Conservation (phyloP, 2,113 vertebrate genomes). For the Pungitius pungitius region DNA sequence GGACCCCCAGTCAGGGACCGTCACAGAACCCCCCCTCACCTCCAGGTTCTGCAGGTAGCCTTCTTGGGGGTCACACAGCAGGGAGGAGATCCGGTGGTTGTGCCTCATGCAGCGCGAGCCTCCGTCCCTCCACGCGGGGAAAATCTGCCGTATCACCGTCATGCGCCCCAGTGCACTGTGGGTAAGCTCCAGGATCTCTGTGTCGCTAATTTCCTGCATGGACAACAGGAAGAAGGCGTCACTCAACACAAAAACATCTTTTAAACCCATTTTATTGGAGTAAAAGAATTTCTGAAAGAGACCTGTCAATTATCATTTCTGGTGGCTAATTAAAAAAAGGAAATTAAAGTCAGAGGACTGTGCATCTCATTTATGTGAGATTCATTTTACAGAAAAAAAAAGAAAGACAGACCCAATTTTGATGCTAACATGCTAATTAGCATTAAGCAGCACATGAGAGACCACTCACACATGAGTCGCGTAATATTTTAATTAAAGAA, state of each 20-base stretch:
- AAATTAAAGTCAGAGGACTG: slow-evolving; percentile 14
- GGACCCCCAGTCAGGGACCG: too few relatives aligned
- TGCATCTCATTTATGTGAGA: slow-evolving; percentile 16
- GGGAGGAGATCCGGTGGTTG: slow-evolving; percentile 93
- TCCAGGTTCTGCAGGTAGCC: slow-evolving; percentile 96
- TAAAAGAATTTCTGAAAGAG: too few relatives aligned
- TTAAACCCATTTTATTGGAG: too few relatives aligned
- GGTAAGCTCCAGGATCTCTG: slow-evolving; percentile 93
- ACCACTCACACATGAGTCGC: too few relatives aligned
- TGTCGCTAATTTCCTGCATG: slow-evolving; percentile 94
- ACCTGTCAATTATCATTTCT: too few relatives aligned
- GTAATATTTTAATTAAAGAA: too few relatives aligned
- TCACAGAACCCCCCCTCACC: slow-evolving; percentile 71
- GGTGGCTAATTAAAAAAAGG: slow-evolving; percentile 39
- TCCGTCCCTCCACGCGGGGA: slow-evolving; percentile 89
- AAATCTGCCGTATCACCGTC: slow-evolving; percentile 96
- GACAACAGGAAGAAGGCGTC: background rate
- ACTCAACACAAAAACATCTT: too few relatives aligned
- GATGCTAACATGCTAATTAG: too few relatives aligned
- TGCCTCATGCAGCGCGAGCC: slow-evolving; percentile 90
- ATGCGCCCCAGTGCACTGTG: slow-evolving; percentile 95
- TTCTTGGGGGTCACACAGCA: slow-evolving; percentile 95
- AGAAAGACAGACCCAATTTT: too few relatives aligned
- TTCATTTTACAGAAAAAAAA: too few relatives aligned
- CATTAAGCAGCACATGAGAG: too few relatives aligned